Conservation (phyloP, 2,888 invertebrate species). For the Dorcus hopei region DNA sequence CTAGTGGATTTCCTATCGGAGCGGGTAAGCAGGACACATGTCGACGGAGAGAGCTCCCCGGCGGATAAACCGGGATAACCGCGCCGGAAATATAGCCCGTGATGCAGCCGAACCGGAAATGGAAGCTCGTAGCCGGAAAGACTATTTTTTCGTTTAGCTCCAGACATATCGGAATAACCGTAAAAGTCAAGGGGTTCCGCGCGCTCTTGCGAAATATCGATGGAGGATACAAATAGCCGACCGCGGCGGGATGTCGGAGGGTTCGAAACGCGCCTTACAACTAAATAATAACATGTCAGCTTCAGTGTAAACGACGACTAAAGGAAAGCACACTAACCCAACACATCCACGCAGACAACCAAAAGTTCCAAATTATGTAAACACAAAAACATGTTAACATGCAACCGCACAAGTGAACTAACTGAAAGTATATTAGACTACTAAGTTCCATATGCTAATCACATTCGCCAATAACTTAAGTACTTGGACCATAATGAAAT, state of each 20-base stretch:
- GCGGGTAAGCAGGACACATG: slow-evolving; percentile 58
- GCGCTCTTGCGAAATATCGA: slow-evolving; percentile 27
- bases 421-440: no score
- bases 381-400: no score
- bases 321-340: neutral
- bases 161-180: slow-evolving; percentile 37
- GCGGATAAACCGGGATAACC: slow-evolving; percentile 58
- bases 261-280: slow-evolving; percentile 12
- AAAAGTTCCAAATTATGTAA: neutral
- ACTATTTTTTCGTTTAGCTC: slow-evolving; percentile 26
- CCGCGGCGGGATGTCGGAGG: slow-evolving; percentile 25
- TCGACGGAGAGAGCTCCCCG: slow-evolving; percentile 56
- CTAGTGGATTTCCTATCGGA: slow-evolving; percentile 38
- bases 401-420: no score
- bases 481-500: no score
- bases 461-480: no score
- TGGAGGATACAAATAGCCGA: slow-evolving; percentile 31
- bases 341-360: neutral
- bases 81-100: slow-evolving; percentile 54
- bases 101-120: slow-evolving; percentile 53
- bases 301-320: neutral
- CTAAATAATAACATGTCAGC: neutral
- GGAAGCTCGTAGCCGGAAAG: slow-evolving; percentile 42
- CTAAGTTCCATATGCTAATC: no score
- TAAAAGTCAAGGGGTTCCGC: slow-evolving; percentile 34